Base-by-base conservation (phyloP, 2,888 invertebrate genomes). In the Phengaris arion region DNA sequence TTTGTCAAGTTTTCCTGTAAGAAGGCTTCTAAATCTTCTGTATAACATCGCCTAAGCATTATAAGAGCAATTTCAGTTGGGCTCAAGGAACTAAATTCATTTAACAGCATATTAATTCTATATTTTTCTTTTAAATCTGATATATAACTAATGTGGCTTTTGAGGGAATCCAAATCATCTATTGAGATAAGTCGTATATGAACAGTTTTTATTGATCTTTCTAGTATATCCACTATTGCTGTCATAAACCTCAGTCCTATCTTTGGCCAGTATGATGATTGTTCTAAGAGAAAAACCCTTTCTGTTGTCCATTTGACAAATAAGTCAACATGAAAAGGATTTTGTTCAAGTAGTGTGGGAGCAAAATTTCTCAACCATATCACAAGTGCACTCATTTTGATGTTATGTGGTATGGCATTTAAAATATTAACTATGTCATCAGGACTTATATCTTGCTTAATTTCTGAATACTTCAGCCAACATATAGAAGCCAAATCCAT, bases 251-350 rank as follows among this genome's bases (percentile, higher is more conserved):
- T 93, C 8, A 91, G 82, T 2, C 93, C 94, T 79, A 94, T 92
- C 86, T 94, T 94, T 48, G 94, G 94, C 94, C 94, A 94, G 82
- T 93, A 93, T 76, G 85, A 81, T 54, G 93, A 92, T 77, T 90
- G 87, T 81, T 94, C 94, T 68, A 94, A 83, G 59, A 85, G 82
- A 81, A 93, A 91, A 79, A 93, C 87, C 79, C 92, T 89, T 79
- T 92, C 90, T 79, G 89, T 89, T 13, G 91, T 89, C 94, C 94
- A 94, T 80, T 89, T 89, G 4, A 93, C 92, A 85, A 94, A 89
- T 77, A 92, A 80, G 81, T 94, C 94, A 76, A 92, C 87, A 80
- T 87, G 85, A 83, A 89, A 93, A 75, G 94, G 94, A 78, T 92
- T 91, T 79, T 89, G 82, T 78, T 92, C 91, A 74, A 94, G 82